Conservation (phyloP, 2,113 vertebrate species). For the Benitochromis conjunctus region DNA sequence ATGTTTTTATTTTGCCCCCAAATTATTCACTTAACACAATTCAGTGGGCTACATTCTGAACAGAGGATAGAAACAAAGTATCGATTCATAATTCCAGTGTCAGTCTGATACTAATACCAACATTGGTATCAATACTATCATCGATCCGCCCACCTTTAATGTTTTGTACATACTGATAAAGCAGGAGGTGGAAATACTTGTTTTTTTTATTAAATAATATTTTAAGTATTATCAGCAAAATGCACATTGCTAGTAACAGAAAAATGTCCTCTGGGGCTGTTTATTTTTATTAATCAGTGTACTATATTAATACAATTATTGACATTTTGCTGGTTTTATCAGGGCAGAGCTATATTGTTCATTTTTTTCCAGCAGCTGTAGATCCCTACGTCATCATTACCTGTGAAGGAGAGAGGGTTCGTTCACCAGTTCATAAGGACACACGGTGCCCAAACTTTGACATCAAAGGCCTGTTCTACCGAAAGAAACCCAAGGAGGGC, state of each 20-base stretch:
- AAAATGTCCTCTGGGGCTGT: background rate
- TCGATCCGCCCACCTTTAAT: accelerated
- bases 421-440: slow-evolving; percentile 81
- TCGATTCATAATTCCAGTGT: background rate
- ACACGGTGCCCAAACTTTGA: slow-evolving; percentile 82
- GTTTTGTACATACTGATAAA: background rate
- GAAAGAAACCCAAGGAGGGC: slow-evolving; percentile 85
- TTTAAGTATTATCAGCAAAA: background rate
- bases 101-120: background rate
- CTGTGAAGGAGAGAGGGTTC: slow-evolving; percentile 85
- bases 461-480: slow-evolving; percentile 89
- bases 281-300: background rate
- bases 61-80: background rate
- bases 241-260: background rate
- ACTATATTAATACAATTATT: accelerated
- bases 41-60: background rate
- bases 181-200: background rate
- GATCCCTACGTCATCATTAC: slow-evolving; percentile 90
- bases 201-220: background rate
- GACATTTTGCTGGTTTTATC: background rate
- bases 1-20: accelerated
- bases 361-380: slow-evolving; percentile 70
- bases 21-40: background rate
- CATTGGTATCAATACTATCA: background rate
- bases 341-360: background rate